Base-by-base conservation (phyloP, 2,888 invertebrate species). In the Pachliopta kotzebuea region DNA sequence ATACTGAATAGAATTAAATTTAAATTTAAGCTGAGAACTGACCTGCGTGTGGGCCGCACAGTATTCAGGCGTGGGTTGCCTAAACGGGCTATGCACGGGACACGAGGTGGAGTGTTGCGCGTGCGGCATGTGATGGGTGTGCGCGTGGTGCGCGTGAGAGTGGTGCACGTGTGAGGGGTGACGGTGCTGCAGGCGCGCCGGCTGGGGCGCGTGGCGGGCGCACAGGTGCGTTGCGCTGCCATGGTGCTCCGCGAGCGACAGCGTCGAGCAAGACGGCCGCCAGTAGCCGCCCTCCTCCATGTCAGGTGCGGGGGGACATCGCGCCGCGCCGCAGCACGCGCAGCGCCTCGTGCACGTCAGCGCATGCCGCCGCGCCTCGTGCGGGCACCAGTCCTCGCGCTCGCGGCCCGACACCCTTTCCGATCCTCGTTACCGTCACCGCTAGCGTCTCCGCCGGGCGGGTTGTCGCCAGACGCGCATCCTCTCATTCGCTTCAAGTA, bases 1-100 rank as follows among this genome's bases (percentile, higher is more conserved):
- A 8, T 31, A 8, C 31, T 31, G 11, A 31, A 8, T 9, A 9
- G 23, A 21, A 23, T 24, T 18, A 24, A 24, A 53, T 14, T 53
- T 7, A 31, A 31, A 26, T 26, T 6, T 26, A 55, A 0, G n/a
- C 26, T 56, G 2, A 17, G n/a, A 58, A 73, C 75, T 68, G 74
- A 91, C 91, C 91, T 91, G 91, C 71, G 90, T 85, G 75, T 90
- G 90, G 53, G 90, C 90, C 20, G 90, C 90, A 75, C 91, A 91
- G 71, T 86, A 91, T 68, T 91, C 90, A 53, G 91, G 91, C 74
- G 90, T 86, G 26, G 90, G 90, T 74, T 94, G 95, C 70, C 95
- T 90, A 83, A 94, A 95, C 29, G 95, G 95, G 77, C 95, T 95
- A 88, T 95, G 95, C 77, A 95, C 95, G 56, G 95, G 95, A 77